A percentile compares a stretch with the other conserved stretches of the same genome.
phyloP scores from a whole-genome alignment of 2,888 invertebrate species.

The Syrista parreyssii region DNA sequence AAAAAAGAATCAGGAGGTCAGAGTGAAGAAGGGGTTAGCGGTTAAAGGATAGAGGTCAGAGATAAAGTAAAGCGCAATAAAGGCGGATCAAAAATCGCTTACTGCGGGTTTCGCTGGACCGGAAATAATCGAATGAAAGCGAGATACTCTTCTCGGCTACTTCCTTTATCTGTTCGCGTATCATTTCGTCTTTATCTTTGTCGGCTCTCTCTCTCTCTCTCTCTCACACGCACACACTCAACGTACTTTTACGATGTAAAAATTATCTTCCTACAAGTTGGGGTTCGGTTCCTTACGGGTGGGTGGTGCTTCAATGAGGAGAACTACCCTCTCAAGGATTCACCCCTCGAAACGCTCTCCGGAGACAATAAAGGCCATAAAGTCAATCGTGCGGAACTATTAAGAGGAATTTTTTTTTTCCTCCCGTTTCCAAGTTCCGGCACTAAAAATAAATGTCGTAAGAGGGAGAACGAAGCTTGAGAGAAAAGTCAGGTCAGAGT shows the following conservation, averaged over 20 bases:
- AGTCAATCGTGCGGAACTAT: constrained; percentile 17
- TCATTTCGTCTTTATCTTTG: neutral
- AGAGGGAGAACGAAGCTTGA: neutral
- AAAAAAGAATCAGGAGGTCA: neutral
- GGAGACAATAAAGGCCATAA: constrained; percentile 5
- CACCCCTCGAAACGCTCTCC: constrained; percentile 4
- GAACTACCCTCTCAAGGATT: neutral
- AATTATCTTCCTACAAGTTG: constrained; percentile 13
- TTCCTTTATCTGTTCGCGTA: neutral
- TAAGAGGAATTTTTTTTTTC: constrained; percentile 9
- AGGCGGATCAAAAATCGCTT: constrained; percentile 22
- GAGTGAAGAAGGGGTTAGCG: neutral
- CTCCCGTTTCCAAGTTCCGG: constrained; percentile 10
- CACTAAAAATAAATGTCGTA: constrained; percentile 4
- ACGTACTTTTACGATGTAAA: constrained; percentile 12
- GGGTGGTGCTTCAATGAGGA: neutral
- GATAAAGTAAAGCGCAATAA: constrained; percentile 10
- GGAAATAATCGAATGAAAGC: constrained; percentile 17
- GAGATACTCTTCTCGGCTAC: neutral
- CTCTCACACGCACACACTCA: neutral
- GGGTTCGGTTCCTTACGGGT: neutral
- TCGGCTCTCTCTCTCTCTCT: neutral
- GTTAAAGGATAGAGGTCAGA: constrained; percentile 5
- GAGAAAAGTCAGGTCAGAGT: neutral
- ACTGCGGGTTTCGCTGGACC: constrained; percentile 11